Percentiles rank a stretch among this genome's conserved stretches.
Evolutionary conservation across 2,888 invertebrate species (phyloP).

Genomic region (Augiades crinisus): DNA sequence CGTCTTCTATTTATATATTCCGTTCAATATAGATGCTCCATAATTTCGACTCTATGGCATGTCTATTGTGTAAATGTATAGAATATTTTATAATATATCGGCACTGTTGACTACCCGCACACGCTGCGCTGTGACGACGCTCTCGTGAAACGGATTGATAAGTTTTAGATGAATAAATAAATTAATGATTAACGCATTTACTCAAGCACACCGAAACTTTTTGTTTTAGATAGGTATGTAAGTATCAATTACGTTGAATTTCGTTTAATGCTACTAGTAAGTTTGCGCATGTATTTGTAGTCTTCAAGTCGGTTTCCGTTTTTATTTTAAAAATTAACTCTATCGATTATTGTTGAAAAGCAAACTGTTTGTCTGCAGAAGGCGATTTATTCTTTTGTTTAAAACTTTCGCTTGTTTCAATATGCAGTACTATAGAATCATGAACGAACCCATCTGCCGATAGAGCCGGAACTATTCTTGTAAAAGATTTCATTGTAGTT

Average conservation of each 20-base stretch:
- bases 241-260: too few relatives aligned
- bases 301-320: too few relatives aligned
- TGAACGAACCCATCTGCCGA: conserved; percentile 8
- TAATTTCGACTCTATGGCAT: too few relatives aligned
- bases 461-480: conserved; percentile 8
- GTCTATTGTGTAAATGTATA: neutral
- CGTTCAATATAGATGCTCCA: too few relatives aligned
- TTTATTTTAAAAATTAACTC: too few relatives aligned
- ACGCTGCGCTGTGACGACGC: conserved; percentile 16
- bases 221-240: too few relatives aligned
- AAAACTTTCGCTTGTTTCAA: neutral
- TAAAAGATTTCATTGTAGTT: conserved; percentile 15
- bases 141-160: conserved; percentile 14
- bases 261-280: too few relatives aligned
- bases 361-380: neutral
- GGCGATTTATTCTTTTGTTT: neutral
- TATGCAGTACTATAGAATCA: neutral
- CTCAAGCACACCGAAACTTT: neutral
- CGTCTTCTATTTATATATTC: too few relatives aligned
- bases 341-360: too few relatives aligned
- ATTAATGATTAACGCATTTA: neutral
- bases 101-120: neutral
- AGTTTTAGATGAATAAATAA: conserved; percentile 3
- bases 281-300: too few relatives aligned
- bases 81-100: neutral